Conservation (phyloP, 2,888 invertebrate species). For the Smittia sp. region DNA sequence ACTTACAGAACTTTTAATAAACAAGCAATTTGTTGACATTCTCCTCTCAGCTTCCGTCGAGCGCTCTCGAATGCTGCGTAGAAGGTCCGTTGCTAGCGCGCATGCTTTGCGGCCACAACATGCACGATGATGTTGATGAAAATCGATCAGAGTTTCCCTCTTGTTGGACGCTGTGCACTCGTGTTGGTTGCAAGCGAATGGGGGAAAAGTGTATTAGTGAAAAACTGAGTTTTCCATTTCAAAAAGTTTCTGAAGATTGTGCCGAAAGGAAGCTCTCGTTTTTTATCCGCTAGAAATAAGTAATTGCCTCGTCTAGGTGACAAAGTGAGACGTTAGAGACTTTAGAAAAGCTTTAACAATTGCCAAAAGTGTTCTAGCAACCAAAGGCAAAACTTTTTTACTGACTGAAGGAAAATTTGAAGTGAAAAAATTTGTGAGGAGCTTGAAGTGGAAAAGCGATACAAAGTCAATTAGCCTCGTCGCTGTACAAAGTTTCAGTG, state of each 20-base stretch:
- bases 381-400: neutral
- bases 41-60: neutral
- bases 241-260: neutral
- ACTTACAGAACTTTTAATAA: neutral
- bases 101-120: neutral
- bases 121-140: neutral
- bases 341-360: neutral
- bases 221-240: conserved; percentile 1
- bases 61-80: neutral
- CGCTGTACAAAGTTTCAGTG: neutral
- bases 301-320: neutral
- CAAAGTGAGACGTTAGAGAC: neutral
- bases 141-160: neutral
- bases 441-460: neutral
- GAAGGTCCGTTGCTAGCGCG: neutral
- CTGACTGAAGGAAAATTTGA: neutral
- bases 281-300: conserved; percentile 4
- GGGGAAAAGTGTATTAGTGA: neutral
- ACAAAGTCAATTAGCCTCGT: neutral
- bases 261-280: neutral
- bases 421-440: neutral
- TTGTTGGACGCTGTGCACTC: neutral
- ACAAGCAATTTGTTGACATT: neutral
- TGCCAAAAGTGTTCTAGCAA: neutral
- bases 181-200: neutral